A percentile compares a stretch with the other conserved stretches of the same genome.
Conservation (phyloP, 2,888 invertebrate genomes). For the Bellardia pandia region DNA sequence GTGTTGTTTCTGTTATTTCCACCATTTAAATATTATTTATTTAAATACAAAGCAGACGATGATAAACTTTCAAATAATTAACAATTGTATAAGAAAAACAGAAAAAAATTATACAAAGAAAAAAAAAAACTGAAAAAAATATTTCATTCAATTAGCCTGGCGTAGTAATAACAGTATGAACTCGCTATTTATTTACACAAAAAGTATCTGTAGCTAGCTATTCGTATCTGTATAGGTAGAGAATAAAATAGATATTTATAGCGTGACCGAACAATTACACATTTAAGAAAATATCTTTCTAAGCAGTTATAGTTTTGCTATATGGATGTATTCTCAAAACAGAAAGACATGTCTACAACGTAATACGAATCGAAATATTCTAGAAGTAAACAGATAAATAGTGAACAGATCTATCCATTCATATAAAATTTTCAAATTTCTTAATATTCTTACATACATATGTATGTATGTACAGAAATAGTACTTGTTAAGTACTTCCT, state of each 20-base stretch:
- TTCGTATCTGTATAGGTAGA: not conserved
- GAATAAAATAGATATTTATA: slow-evolving; percentile 36
- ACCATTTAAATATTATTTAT: slow-evolving; percentile 47
- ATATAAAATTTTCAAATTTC: slow-evolving; percentile 22
- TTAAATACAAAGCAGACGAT: slow-evolving; percentile 62
- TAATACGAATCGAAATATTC: not conserved
- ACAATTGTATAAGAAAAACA: slow-evolving; percentile 51
- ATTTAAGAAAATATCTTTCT: slow-evolving; percentile 47
- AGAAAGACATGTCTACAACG: not conserved
- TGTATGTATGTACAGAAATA: slow-evolving; percentile 69
- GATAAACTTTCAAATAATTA: slow-evolving; percentile 64
- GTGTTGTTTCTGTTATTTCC: slow-evolving; percentile 10
- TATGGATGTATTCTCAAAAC: not conserved
- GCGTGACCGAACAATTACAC: slow-evolving; percentile 67
- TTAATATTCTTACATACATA: slow-evolving; percentile 5
- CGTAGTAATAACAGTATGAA: not conserved
- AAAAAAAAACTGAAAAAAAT: slow-evolving; percentile 28
- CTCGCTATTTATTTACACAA: not conserved
- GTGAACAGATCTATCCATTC: slow-evolving; percentile 34
- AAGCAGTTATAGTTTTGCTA: not conserved
- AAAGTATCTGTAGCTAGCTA: not conserved
- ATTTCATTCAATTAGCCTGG: slow-evolving; percentile 65
- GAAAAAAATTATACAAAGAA: not conserved
- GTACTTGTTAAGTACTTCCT: slow-evolving; percentile 55
- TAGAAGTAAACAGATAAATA: not conserved